A percentile compares a stretch with the other conserved stretches of the same genome.
These are phyloP conservation scores for Heliconius cydno DNA, from an alignment of 2,888 invertebrate genomes.

Conservation along the genomic window DNA sequence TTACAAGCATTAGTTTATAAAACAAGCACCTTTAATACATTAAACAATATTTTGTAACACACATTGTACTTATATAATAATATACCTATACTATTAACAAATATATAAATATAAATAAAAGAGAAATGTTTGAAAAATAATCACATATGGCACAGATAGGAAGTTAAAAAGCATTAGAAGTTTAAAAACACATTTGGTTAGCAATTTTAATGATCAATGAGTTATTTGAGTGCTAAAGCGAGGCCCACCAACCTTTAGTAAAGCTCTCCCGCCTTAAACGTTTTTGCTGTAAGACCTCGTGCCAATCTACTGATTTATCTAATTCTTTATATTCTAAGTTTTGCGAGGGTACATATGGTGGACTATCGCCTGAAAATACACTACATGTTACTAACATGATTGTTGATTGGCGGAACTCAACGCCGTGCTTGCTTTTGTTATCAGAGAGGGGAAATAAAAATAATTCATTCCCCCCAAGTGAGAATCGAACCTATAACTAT, in stretches of 20 bases:
- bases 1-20: no score
- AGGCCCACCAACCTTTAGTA: conserved; percentile 79
- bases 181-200: background rate
- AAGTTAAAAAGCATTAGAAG: background rate
- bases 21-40: no score
- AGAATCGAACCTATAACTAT: background rate
- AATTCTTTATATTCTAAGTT: conserved; percentile 76
- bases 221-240: conserved; percentile 53
- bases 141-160: background rate
- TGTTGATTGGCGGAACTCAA: background rate
- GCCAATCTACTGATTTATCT: conserved; percentile 82
- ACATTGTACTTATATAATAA: no score
- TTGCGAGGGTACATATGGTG: conserved; percentile 70
- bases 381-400: conserved; percentile 51
- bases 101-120: background rate
- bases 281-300: conserved; percentile 71
- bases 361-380: conserved; percentile 78
- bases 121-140: background rate
- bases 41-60: no score
- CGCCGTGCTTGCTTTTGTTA: background rate
- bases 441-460: background rate
- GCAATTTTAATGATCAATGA: conserved; percentile 1
- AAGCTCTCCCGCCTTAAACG: conserved; percentile 65
- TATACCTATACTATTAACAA: no score
- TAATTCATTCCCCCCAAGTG: background rate